Conservation (phyloP, 1,140 invertebrate species). For the Physella acuta region DNA sequence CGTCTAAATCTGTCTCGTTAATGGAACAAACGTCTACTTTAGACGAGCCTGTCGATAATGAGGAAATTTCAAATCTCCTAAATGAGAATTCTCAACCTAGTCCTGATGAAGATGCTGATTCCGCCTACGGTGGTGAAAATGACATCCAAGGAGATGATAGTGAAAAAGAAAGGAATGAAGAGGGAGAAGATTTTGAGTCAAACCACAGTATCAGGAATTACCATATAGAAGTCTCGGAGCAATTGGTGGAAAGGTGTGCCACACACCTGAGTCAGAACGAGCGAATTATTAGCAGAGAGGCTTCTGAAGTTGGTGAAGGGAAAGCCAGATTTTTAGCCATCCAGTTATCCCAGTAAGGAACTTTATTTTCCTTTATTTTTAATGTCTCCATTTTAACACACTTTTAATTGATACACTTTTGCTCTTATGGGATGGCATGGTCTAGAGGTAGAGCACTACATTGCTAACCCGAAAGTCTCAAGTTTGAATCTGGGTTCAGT, state of each 20-base stretch:
- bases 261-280: conserved; percentile 54
- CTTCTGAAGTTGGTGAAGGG: conserved; percentile 33
- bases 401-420: too few relatives aligned
- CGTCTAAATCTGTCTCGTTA: neutral
- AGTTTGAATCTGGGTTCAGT: too few relatives aligned
- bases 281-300: conserved; percentile 42
- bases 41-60: too few relatives aligned
- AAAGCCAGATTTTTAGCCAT: conserved; percentile 45
- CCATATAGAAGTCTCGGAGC: conserved; percentile 48
- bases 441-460: too few relatives aligned
- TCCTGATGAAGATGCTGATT: conserved; percentile 26
- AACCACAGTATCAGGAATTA: conserved; percentile 45
- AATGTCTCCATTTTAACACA: neutral
- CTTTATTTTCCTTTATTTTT: neutral
- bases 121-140: conserved; percentile 16
- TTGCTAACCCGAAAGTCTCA: too few relatives aligned
- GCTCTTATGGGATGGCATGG: too few relatives aligned
- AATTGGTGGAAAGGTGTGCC: conserved; percentile 51
- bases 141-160: conserved; percentile 19
- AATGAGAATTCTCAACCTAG: too few relatives aligned
- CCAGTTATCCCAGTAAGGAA: conserved; percentile 41
- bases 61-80: too few relatives aligned
- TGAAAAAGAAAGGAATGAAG: conserved; percentile 22
- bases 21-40: too few relatives aligned
- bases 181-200: conserved; percentile 49